Evolutionary conservation across 2,797 vertebrate genomes (phyloP), one percentile per base, ranked within the genome.

Genomic region (Esox lucius): DNA sequence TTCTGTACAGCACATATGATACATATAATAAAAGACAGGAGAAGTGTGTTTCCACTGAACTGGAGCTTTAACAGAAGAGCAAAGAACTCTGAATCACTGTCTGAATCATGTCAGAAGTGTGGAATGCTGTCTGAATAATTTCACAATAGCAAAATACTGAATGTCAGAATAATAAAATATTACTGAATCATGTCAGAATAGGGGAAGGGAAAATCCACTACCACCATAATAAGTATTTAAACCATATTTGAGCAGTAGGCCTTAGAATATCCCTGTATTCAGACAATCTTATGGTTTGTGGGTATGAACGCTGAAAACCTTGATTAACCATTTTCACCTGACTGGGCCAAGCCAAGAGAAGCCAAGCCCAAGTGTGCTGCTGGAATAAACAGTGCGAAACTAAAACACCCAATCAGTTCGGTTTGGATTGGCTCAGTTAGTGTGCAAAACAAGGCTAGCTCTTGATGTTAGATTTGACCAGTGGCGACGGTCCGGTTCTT

Each of bases 401-500:
- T 15, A 48, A 51, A 51, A 51, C 35, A 64, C 19, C n/a, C n/a
- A n/a, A n/a, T 3, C 19, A 53, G 51, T 49, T 3, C 19, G 17
- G 51, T 49, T 49, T 16, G 15, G 48, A 16, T 19, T 51, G 51
- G 51, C 15, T 15, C 48, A 13, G 4, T n/a, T 49, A 53, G 5
- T 7, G 65, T 42, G 65, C 39, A 62, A 65, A 31, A 6, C 19
- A 56, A n/a, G 2, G 7, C 53, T 22, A 22, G 53, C 2, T 59
- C 53, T 22, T 17, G 24, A 70, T 1, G 48, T 42, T 62, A 56
- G 33, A 16, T 66, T 61, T 8, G 46, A 16, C 17, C 19, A 22
- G 26, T 68, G 0, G 22, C 35, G 22, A 13, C 53, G 22, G 13
- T 42, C n/a, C 69, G 56, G 76, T 33, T 79, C 59, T 62, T 76